Base-by-base conservation (phyloP, 2,113 vertebrate species). In the Notarius lentiginosus region DNA sequence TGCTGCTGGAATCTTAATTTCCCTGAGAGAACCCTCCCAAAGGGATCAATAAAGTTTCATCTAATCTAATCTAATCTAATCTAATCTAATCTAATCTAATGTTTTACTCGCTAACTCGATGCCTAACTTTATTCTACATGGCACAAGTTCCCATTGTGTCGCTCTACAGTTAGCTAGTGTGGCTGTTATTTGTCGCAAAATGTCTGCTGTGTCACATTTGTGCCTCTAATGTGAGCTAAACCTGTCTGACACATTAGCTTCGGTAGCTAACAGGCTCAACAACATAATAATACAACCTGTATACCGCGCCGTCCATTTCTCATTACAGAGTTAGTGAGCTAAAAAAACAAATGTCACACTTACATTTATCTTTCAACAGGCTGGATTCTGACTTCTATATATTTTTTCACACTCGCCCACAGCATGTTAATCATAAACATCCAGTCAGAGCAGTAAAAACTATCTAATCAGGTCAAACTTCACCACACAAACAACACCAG, bases 381-480 rank as follows among this genome's bases (percentile, higher is more conserved):
- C 18, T 77, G 66, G 60, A 77, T 18, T 77, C 10, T 18, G n/a
- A 65, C 58, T 15, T 4, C n/a, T 2, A 53, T 15, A 27, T 41
- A 41, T 41, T 4, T 66, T 53, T 83, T 18, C 11, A 9, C 27
- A 12, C 22, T 47, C 14, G 1, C 1, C 17, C n/a, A 8, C 4
- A 66, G 20, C 5, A 68, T n/a, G 70, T 10, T 56, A 24, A 76
- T 53, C 5, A 58, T 8, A 79, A 55, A 53, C n/a, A 24, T 2
- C 18, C 24, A 1, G 34, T 2, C 55, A 34, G 5, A 20, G 22
- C 56, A 51, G 27, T 68, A 58, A 22, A 7, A 34, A 85, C 58
- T 58, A 47, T 68, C 8, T 17, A 30, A 0, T 20, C 81, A 47
- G 81, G 51, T 83, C 86, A 83, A 87, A 87, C 81, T 87, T 84